A percentile compares a stretch with the other conserved stretches of the same genome.
These are phyloP conservation scores for Morpho helenor DNA, from an alignment of 2,888 invertebrate species.

Conservation along the genomic window DNA sequence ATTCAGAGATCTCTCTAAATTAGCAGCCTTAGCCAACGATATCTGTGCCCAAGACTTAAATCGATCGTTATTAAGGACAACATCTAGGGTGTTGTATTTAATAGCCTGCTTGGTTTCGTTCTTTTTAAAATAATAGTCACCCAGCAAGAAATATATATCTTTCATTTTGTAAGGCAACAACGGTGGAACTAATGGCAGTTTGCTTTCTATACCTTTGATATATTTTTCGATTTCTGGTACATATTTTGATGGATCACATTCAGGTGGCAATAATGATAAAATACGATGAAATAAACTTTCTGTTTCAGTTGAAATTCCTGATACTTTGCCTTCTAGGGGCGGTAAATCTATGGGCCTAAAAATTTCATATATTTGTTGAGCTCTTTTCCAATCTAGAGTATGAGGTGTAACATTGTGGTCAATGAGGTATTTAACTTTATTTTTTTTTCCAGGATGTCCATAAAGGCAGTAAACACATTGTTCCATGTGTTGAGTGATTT, in stretches of 20 bases:
- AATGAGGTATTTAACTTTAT: slow-evolving; percentile 77
- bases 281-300: slow-evolving; percentile 86
- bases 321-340: slow-evolving; percentile 86
- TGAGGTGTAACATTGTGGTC: slow-evolving; percentile 88
- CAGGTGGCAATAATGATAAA: slow-evolving; percentile 82
- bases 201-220: slow-evolving; percentile 80
- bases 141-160: slow-evolving; percentile 93
- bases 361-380: slow-evolving; percentile 88
- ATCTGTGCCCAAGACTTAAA: slow-evolving; percentile 97
- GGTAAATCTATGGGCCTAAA: slow-evolving; percentile 89
- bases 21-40: slow-evolving; percentile 87
- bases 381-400: slow-evolving; percentile 85
- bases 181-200: slow-evolving; percentile 74
- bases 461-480: slow-evolving; percentile 92
- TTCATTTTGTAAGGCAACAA: slow-evolving; percentile 80
- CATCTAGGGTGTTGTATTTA: slow-evolving; percentile 90
- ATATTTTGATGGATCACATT: slow-evolving; percentile 82
- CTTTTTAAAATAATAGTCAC: slow-evolving; percentile 95
- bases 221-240: slow-evolving; percentile 82
- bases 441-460: slow-evolving; percentile 85
- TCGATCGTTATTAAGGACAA: slow-evolving; percentile 87
- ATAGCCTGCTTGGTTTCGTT: slow-evolving; percentile 87
- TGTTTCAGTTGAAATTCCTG: slow-evolving; percentile 90
- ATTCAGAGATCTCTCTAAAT: slow-evolving; percentile 89
- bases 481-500: slow-evolving; percentile 88